Evolutionary conservation across 2,797 vertebrate genomes (phyloP), one percentile per base, ranked within the genome.

Genomic region (Enteromius afrohamiltoni): DNA sequence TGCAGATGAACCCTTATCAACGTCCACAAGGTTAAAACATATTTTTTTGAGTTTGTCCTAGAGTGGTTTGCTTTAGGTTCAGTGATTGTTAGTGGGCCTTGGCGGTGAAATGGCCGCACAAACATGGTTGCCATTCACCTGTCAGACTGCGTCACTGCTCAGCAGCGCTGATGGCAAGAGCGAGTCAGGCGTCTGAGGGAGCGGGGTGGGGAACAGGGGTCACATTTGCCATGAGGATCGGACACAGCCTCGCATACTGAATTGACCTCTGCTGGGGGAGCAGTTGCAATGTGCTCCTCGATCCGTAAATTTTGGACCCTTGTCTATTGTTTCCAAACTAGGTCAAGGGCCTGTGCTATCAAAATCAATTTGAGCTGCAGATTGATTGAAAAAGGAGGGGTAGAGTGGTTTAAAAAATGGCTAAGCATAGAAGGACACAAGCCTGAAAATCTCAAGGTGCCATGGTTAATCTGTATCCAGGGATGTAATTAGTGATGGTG

Each of bases 291-390:
- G 82, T 82, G 80, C 58, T 85, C 83, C 68, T 51, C 85, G 86
- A 91, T 92, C 91, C 92, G 90, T 94, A 93, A 92, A 92, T 92
- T 90, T 90, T 92, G 89, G 45, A 93, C 92, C 91, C 91, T 91
- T 91, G 90, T 83, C 93, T 92, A 95, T 96, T 97, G 95, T 96
- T 95, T 88, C 79, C 86, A 90, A 95, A 92, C 91, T 93, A 90
- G 89, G 93, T 91, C 91, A 96, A 93, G 91, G 89, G 89, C 88
- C 47, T 85, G 84, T 90, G 92, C 93, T 89, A 92, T 94, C 92
- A 94, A 87, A 92, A 90, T 91, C 87, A 90, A 93, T 94, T 93
- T 93, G 87, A 80, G 84, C 68, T 10, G 49, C 58, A 80, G 88
- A 89, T 76, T 92, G 92, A 93, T 91, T 87, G 86, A 89, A 89